Evolutionary conservation across 2,888 invertebrate genomes (phyloP), one percentile per base, ranked within the genome.

Genomic region (Mythimna ferrago): DNA sequence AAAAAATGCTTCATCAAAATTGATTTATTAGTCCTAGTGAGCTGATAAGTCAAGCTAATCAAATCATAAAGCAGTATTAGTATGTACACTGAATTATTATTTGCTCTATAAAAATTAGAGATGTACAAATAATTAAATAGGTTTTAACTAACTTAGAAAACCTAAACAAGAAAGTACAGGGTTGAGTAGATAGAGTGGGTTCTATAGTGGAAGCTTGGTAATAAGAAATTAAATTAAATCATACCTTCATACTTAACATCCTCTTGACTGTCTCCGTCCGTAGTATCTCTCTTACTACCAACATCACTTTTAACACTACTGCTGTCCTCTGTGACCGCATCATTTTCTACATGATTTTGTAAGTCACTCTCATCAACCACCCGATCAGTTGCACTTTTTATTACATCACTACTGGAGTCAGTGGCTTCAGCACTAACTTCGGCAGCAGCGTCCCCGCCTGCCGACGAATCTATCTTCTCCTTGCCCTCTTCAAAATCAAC

Each of bases 321-420:
- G 87, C 80, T 89, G 58, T 91, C 87, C 35, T 87, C 88, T 32
- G 89, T 88, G 86, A 89, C 91, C 69, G 86, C 88, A 76, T 89
- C 89, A 85, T 92, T 87, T 58, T 93, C 93, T 62, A 96, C 91
- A 91, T 94, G 93, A 86, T 95, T 95, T 76, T 91, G 91, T 70
- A 94, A 83, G 69, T 88, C 90, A 89, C 87, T 89, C 62, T 87
- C 86, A 19, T 38, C 84, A 71, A 86, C 60, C 16, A 32, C 64
- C 61, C 44, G 78, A 67, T 86, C 87, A 71, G 75, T 71, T 58
- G 66, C 75, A 82, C 67, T 81, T 75, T 80, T 80, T n/a, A 53
- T 86, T 81, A 77, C 51, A 70, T 85, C 87, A 85, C 80, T 77
- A 82, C 51, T 63, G 16, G 68, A 35, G 38, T 68, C 57, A 60